Evolutionary conservation across 2,113 vertebrate genomes (phyloP).

Genomic region (Ivindomyrus marchei): DNA sequence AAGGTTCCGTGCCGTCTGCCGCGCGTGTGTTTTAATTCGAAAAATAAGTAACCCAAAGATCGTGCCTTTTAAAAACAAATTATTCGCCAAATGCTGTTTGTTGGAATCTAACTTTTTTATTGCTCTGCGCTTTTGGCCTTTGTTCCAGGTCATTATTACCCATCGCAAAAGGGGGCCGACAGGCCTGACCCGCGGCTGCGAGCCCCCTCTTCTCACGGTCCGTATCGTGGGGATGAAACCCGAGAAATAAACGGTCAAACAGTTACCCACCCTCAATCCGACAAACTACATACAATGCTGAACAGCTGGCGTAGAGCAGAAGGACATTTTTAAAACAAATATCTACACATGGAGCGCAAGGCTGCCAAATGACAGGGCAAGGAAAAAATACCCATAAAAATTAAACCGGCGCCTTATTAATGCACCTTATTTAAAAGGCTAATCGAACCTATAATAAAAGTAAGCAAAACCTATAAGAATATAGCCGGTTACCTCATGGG

Average conservation of each 20-base stretch:
- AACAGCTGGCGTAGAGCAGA: conserved; percentile 80
- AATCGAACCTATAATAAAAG: not conserved
- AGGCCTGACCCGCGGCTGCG: conserved; percentile 35
- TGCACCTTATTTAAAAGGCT: not conserved
- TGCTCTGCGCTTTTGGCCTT: conserved; percentile 31
- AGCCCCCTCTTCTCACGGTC: conserved; percentile 46
- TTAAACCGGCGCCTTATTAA: not conserved
- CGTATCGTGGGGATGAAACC: conserved; percentile 49
- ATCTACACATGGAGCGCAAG: conserved; percentile 69
- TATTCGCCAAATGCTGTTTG: conserved; percentile 3
- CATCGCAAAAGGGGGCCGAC: conserved; percentile 37
- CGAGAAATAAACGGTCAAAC: conserved; percentile 63
- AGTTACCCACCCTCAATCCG: not conserved
- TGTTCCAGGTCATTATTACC: conserved; percentile 33
- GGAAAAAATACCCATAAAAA: not conserved
- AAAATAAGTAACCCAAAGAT: not conserved
- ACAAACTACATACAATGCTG: conserved; percentile 69
- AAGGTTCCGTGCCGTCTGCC: not conserved
- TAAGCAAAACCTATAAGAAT: not conserved
- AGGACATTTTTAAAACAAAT: conserved; percentile 86
- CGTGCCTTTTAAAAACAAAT: not conserved
- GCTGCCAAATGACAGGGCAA: conserved; percentile 44
- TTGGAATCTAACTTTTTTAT: conserved; percentile 19
- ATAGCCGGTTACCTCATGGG: not conserved
- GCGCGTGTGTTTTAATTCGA: not conserved